These are phyloP conservation scores for Synergus itoensis DNA, from an alignment of 2,888 invertebrate genomes.

Conservation along the genomic window DNA sequence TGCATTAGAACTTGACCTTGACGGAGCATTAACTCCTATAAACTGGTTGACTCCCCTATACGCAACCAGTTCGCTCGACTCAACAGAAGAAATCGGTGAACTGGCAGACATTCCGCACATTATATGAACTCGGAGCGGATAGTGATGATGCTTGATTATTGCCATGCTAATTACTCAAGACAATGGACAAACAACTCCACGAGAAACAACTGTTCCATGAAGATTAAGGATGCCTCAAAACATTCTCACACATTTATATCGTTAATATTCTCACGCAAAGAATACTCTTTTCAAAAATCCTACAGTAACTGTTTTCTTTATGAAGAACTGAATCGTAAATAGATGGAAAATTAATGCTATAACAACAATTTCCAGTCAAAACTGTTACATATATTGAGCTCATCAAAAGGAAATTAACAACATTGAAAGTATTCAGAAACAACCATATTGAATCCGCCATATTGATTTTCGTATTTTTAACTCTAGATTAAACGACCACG, in stretches of 20 bases:
- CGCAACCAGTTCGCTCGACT: constrained; percentile 14
- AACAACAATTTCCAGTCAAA: no score
- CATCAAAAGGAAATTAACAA: no score
- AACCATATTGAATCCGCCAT: no score
- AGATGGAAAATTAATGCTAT: no score
- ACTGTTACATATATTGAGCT: no score
- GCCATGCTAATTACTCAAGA: constrained; percentile 14
- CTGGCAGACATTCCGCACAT: constrained; percentile 21
- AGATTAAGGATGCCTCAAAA: background rate
- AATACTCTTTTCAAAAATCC: background rate
- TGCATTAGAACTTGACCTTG: constrained; percentile 42
- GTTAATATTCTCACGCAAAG: background rate
- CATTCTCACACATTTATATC: background rate
- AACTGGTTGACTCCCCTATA: constrained; percentile 36
- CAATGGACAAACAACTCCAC: constrained; percentile 15
- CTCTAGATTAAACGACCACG: no score
- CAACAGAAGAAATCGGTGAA: constrained; percentile 22
- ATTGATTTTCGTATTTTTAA: no score
- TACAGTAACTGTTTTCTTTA: background rate
- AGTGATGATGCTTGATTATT: constrained; percentile 20
- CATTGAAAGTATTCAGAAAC: no score
- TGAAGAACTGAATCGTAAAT: no score
- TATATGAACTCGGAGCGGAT: background rate
- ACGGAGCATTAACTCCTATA: constrained; percentile 40
- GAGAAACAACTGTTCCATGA: constrained; percentile 9